Conservation (phyloP, 2,888 invertebrate species). For the Gasteruption jaculator region DNA sequence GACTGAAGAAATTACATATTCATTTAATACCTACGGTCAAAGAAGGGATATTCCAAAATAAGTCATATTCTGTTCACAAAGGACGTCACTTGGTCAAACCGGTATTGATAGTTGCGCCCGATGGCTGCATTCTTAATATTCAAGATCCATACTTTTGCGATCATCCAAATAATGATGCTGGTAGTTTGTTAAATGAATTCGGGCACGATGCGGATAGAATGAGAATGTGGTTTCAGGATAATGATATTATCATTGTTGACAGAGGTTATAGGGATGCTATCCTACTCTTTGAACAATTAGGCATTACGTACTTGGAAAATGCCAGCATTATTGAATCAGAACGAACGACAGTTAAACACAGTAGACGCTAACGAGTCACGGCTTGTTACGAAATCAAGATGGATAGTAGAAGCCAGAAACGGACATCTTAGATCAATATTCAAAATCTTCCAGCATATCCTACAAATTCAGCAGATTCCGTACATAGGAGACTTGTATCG, state of each 20-base stretch:
- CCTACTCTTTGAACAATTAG: conserved; percentile 1
- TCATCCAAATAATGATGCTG: conserved; percentile 10
- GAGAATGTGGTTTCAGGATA: conserved; percentile 16
- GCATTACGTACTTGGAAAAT: no score
- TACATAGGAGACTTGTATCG: conserved; percentile 12
- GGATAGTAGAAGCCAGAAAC: conserved; percentile 13
- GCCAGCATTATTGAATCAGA: no score
- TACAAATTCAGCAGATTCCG: no score
- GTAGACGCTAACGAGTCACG: conserved; percentile 21
- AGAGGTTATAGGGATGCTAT: conserved; percentile 21
- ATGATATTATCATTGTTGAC: conserved; percentile 19
- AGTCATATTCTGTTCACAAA: conserved; percentile 9
- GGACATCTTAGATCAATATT: conserved; percentile 19
- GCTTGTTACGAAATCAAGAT: conserved; percentile 20
- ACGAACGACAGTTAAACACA: conserved; percentile 17
- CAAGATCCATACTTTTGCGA: conserved; percentile 10
- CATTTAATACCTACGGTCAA: no score
- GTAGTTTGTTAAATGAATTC: conserved; percentile 1
- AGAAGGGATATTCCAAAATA: no score
- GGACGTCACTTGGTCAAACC: conserved; percentile 10
- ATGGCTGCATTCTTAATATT: conserved; percentile 10
- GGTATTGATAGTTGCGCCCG: conserved; percentile 7
- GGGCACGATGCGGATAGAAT: conserved; percentile 10
- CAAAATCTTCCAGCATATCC: background rate
- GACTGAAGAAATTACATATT: no score